Conservation (phyloP, 2,113 vertebrate genomes). For the Urocynchramus pylzowi region DNA sequence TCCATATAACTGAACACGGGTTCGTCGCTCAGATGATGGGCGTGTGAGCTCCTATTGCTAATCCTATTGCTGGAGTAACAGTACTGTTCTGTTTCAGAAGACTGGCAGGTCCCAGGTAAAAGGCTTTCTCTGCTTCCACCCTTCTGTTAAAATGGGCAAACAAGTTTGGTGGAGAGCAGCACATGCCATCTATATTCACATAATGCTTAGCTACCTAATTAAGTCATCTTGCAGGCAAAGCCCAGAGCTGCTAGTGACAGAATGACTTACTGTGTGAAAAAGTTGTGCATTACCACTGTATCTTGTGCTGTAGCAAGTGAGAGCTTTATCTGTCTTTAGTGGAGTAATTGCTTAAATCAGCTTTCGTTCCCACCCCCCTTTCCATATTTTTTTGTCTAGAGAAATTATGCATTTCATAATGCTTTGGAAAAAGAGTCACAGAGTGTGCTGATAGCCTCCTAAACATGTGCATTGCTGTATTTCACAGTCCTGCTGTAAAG, state of each 20-base stretch:
- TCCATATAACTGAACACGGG: background rate
- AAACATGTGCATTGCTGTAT: background rate
- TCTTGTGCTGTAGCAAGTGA: background rate
- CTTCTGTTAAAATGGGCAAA: background rate
- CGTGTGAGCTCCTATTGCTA: background rate
- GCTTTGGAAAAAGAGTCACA: background rate
- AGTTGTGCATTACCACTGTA: background rate
- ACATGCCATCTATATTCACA: background rate
- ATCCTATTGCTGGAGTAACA: background rate
- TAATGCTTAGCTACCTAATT: background rate
- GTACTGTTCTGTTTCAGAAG: background rate
- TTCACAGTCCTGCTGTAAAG: background rate
- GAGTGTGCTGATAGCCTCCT: background rate
- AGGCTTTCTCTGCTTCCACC: background rate
- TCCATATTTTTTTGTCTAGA: background rate
- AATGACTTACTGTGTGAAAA: background rate
- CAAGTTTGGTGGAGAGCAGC: background rate
- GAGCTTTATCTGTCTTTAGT: background rate
- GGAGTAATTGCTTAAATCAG: background rate
- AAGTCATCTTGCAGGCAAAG: background rate
- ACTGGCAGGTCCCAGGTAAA: background rate
- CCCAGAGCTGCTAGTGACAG: background rate
- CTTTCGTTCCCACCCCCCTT: rapidly evolving
- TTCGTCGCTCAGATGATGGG: background rate
- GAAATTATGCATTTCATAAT: background rate